Evolutionary conservation across 1,140 invertebrate genomes (phyloP).

Genomic region (Camponotus vicinus): DNA sequence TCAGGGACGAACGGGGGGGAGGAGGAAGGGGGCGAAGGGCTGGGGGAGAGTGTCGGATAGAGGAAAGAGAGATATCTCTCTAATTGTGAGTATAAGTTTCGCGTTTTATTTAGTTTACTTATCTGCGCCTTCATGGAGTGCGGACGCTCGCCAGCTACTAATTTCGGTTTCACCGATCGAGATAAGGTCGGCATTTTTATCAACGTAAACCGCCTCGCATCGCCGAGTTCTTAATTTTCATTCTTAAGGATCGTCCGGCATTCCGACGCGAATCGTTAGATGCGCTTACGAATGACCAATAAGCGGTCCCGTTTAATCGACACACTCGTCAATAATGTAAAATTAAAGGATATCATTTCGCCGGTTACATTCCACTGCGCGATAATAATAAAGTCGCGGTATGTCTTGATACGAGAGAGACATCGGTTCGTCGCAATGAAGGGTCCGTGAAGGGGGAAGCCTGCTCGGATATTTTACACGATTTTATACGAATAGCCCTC

Average conservation of each 20-base stretch:
- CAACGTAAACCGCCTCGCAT: conserved; percentile 59
- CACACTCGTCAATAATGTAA: conserved; percentile 52
- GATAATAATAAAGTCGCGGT: conserved; percentile 51
- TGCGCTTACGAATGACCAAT: conserved; percentile 36
- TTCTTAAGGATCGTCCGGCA: conserved; percentile 18
- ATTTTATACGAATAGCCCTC: conserved; percentile 5
- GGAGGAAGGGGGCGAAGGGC: background rate
- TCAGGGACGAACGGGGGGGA: background rate
- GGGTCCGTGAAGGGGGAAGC: background rate
- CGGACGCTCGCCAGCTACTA: conserved; percentile 78
- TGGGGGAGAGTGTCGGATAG: background rate
- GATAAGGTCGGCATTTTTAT: conserved; percentile 80
- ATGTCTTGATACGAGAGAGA: conserved; percentile 31
- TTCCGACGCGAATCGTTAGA: conserved; percentile 62
- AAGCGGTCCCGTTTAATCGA: conserved; percentile 59
- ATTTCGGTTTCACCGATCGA: conserved; percentile 80
- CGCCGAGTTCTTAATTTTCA: conserved; percentile 73
- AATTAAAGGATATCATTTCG: conserved; percentile 57
- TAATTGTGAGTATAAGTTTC: conserved; percentile 72
- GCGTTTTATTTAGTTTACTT: conserved; percentile 67
- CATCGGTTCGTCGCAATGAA: background rate
- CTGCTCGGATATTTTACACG: background rate
- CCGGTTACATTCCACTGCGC: conserved; percentile 24
- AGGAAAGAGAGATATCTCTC: conserved; percentile 56
- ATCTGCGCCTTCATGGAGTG: conserved; percentile 59